Conservation (phyloP, 2,888 invertebrate genomes). For the Philereme vetulata region DNA sequence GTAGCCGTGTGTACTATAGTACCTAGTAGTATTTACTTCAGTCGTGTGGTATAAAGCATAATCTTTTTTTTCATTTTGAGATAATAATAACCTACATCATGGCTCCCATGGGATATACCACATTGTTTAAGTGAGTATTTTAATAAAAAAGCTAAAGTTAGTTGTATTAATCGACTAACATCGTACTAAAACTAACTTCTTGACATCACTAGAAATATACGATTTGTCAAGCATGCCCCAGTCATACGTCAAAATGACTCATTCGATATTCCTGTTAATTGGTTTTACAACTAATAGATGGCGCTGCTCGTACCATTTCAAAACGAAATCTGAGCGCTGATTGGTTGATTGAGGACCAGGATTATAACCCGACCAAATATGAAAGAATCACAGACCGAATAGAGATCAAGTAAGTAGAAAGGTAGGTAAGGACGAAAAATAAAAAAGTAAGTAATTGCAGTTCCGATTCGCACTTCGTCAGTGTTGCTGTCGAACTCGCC, state of each 20-base stretch:
- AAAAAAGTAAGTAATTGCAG: conserved; percentile 38
- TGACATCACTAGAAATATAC: conserved; percentile 8
- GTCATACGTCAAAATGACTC: conserved; percentile 19
- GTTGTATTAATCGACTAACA: conserved; percentile 5
- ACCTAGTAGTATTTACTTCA: too few relatives aligned
- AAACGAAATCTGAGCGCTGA: conserved; percentile 45
- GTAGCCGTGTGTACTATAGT: too few relatives aligned
- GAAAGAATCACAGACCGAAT: conserved; percentile 41
- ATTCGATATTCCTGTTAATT: conserved; percentile 3
- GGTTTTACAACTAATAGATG: conserved; percentile 44
- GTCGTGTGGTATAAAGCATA: too few relatives aligned
- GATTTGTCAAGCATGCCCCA: conserved; percentile 5
- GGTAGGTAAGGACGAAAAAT: conserved; percentile 59
- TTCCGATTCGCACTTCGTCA: conserved; percentile 52
- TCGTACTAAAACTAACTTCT: neutral
- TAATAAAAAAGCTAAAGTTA: neutral
- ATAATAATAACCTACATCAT: too few relatives aligned
- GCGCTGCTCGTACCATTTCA: conserved; percentile 42
- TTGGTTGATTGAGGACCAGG: conserved; percentile 53
- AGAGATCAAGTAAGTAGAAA: too few relatives aligned
- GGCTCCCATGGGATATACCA: too few relatives aligned
- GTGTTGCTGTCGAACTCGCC: conserved; percentile 9
- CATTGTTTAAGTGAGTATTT: too few relatives aligned
- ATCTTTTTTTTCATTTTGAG: too few relatives aligned
- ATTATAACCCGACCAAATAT: conserved; percentile 62